Conservation (phyloP, 2,797 vertebrate species). For the Lutjanus argentimaculatus region DNA sequence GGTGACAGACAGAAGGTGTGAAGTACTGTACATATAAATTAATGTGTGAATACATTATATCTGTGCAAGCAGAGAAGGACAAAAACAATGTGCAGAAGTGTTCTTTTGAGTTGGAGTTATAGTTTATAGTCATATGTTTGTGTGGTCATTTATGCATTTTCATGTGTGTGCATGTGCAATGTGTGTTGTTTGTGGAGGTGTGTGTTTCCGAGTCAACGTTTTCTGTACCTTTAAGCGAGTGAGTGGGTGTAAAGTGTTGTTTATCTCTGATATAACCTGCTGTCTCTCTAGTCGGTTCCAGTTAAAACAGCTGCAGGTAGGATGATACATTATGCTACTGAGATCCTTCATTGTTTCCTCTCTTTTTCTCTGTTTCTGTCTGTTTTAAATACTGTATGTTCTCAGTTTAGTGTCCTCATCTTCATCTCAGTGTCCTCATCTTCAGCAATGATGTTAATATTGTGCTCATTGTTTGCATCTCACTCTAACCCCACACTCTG, state of each 20-base stretch:
- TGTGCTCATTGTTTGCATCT: too few relatives aligned
- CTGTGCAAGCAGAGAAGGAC: background rate
- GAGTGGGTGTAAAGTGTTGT: conserved; percentile 67
- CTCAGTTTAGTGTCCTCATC: background rate
- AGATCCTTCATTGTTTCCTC: conserved; percentile 40
- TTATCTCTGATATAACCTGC: conserved; percentile 64
- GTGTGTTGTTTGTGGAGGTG: conserved; percentile 35
- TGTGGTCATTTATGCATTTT: conserved; percentile 13
- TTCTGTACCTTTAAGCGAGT: conserved; percentile 47
- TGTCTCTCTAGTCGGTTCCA: conserved; percentile 48
- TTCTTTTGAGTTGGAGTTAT: conserved; percentile 3
- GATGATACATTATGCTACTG: conserved; percentile 40
- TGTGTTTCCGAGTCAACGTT: conserved; percentile 47
- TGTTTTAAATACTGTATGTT: background rate
- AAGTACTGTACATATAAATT: conserved; percentile 13
- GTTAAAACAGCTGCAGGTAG: conserved; percentile 68
- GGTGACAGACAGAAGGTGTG: conserved; percentile 16
- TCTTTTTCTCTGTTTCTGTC: background rate
- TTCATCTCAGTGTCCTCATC: too few relatives aligned
- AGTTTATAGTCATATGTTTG: conserved; percentile 1
- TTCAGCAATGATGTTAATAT: too few relatives aligned
- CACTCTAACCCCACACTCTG: background rate
- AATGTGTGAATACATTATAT: conserved; percentile 22
- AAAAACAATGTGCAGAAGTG: background rate
- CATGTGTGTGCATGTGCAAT: conserved; percentile 12